These are phyloP conservation scores for Alethe castanea DNA, from an alignment of 2,113 vertebrate genomes.

Conservation along the genomic window DNA sequence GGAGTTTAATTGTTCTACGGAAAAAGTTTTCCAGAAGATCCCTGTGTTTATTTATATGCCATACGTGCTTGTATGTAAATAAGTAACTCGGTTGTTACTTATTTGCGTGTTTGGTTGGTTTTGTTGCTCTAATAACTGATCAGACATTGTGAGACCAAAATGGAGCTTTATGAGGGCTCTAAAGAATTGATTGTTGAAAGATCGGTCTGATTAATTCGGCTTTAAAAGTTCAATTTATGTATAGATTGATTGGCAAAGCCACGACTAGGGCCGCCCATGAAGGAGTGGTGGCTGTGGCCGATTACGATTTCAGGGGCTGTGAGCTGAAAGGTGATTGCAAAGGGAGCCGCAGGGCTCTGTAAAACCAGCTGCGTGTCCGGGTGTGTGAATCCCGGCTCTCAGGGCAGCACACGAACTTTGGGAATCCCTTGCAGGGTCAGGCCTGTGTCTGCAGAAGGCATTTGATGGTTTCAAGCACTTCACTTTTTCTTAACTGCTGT, in stretches of 20 bases:
- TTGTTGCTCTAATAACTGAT: neutral
- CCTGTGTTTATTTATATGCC: neutral
- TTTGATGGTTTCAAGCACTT: neutral
- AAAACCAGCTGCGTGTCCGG: rapidly evolving
- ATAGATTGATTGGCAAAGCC: neutral
- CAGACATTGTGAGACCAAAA: too few relatives aligned
- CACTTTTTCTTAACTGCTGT: neutral
- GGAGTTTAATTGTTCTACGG: neutral
- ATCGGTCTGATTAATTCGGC: neutral
- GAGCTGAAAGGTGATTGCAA: neutral
- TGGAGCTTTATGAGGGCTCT: neutral
- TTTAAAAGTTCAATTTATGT: neutral
- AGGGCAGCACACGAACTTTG: rapidly evolving
- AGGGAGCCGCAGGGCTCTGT: too few relatives aligned
- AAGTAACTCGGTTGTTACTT: neutral
- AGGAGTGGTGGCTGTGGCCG: neutral
- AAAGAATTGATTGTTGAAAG: neutral
- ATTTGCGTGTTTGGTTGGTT: neutral
- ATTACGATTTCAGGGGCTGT: rapidly evolving
- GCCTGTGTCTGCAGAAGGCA: neutral
- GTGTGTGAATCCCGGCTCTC: rapidly evolving
- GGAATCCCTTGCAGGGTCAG: neutral
- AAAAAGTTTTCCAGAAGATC: neutral
- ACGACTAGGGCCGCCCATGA: rapidly evolving
- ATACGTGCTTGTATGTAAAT: neutral